These are phyloP conservation scores for Tenrec ecaudatus DNA, from an alignment of 2,113 vertebrate species.

Conservation along the genomic window DNA sequence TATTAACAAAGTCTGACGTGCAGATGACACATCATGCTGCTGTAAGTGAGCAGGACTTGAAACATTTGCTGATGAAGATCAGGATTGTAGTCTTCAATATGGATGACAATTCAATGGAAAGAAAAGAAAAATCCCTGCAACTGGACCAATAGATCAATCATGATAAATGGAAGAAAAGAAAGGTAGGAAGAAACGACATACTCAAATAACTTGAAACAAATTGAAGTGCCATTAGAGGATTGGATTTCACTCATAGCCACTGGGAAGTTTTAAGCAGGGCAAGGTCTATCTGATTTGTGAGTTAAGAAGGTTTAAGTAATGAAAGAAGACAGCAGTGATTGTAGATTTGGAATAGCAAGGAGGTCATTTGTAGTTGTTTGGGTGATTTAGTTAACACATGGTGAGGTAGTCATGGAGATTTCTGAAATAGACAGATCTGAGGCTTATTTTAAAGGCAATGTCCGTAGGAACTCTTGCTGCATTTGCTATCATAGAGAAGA, in stretches of 20 bases:
- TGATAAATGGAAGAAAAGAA: not conserved
- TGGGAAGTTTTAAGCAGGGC: not conserved
- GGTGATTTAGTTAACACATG: not conserved
- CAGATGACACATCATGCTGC: no score
- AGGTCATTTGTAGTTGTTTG: not conserved
- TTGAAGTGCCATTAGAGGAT: not conserved
- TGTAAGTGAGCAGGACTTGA: no score
- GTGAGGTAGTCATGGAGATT: not conserved
- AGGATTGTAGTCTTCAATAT: no score
- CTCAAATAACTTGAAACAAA: not conserved
- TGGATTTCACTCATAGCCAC: not conserved
- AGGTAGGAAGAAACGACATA: not conserved
- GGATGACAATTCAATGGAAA: no score
- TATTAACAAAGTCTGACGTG: no score
- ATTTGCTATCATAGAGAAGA: not conserved
- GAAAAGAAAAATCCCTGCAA: no score
- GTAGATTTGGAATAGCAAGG: not conserved
- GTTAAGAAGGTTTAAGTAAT: not conserved
- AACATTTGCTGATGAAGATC: no score
- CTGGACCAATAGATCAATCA: no score
- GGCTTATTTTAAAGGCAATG: not conserved
- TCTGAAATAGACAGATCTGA: not conserved
- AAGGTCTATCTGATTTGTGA: not conserved
- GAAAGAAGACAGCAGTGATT: not conserved
- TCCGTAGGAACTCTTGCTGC: not conserved